Evolutionary conservation across 2,797 vertebrate species (phyloP).

Genomic region (Tolypeutes matacus): DNA sequence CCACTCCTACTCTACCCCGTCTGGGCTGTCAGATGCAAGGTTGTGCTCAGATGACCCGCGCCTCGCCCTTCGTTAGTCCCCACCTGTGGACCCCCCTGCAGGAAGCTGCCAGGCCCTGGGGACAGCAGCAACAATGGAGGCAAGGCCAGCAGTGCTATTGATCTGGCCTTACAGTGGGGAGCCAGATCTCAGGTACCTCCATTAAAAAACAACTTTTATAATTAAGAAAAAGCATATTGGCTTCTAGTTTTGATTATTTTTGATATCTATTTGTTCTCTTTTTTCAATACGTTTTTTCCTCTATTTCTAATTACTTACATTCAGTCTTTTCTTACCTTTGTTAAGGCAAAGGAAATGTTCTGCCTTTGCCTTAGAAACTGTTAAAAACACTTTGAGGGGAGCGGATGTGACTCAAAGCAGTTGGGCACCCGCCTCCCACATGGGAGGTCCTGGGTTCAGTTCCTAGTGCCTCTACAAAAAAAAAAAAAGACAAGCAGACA

Average conservation of each 20-base stretch:
- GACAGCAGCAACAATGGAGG: no score
- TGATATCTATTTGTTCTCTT: not conserved
- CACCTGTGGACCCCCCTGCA: no score
- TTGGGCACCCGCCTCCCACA: no score
- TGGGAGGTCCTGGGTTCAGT: no score
- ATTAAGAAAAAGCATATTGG: not conserved
- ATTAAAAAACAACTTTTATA: not conserved
- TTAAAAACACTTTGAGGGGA: not conserved
- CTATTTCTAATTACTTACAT: not conserved
- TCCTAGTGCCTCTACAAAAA: no score
- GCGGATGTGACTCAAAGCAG: no score
- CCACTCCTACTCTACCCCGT: no score
- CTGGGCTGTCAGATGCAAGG: no score
- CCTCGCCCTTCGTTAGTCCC: no score
- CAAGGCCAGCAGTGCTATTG: conserved; percentile 62
- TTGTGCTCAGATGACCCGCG: no score
- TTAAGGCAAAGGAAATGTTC: not conserved
- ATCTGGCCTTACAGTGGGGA: conserved; percentile 54
- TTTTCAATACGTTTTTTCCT: not conserved
- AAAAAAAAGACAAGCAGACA: no score
- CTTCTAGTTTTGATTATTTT: not conserved
- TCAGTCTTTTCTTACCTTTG: not conserved
- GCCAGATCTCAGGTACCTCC: not conserved
- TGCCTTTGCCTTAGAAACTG: not conserved
- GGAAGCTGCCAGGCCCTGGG: no score